Conservation (phyloP, 2,113 vertebrate genomes). For the Halcyon malimbica region DNA sequence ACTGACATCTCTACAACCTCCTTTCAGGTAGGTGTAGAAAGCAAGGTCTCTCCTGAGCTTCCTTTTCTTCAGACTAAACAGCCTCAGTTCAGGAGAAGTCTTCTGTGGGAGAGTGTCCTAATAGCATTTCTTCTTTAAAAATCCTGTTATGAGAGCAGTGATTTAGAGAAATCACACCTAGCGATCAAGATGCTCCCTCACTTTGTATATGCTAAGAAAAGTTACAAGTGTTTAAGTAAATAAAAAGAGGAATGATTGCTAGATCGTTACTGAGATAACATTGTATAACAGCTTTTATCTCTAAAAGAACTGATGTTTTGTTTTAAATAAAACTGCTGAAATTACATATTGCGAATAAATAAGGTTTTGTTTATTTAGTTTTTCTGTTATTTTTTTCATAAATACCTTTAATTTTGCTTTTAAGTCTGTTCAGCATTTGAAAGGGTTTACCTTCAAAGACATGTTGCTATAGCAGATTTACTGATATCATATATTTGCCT, state of each 20-base stretch:
- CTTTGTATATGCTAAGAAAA: background rate
- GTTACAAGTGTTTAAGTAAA: slow-evolving; percentile 15
- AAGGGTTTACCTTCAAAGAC: background rate
- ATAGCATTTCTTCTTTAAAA: background rate
- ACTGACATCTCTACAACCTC: too few species aligned
- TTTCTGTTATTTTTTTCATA: background rate
- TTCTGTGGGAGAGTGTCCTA: background rate
- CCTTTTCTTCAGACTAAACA: too few species aligned
- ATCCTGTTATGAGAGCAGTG: background rate
- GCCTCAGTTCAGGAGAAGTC: background rate
- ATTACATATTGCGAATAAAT: slow-evolving; percentile 39
- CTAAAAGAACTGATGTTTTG: background rate
- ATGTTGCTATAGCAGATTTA: background rate
- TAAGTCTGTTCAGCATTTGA: background rate
- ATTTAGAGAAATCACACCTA: background rate
- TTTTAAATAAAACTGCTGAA: background rate
- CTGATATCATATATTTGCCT: background rate
- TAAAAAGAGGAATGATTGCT: slow-evolving; percentile 1
- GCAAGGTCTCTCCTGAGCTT: too few species aligned
- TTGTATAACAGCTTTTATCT: background rate
- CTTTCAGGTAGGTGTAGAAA: too few species aligned
- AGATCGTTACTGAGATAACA: slow-evolving; percentile 11
- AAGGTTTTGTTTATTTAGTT: background rate
- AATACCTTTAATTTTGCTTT: background rate
- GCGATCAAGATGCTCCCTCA: background rate